phyloP scores from a whole-genome alignment of 2,888 invertebrate species.

The Osmoderma eremita region DNA sequence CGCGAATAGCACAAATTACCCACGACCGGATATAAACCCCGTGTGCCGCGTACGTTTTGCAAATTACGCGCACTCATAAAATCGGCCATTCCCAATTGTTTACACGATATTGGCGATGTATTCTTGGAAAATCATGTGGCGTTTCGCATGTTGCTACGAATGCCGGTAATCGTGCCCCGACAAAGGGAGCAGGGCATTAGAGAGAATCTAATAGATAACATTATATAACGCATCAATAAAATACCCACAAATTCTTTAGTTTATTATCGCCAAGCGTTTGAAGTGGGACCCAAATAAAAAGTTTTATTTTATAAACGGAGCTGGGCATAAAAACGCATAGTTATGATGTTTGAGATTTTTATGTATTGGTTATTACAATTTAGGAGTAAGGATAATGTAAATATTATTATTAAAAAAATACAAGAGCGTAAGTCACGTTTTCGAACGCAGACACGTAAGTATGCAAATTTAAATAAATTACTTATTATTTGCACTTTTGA shows the following conservation, averaged over 20 bases:
- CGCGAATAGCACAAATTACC: too few relatives aligned
- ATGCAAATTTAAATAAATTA: too few relatives aligned
- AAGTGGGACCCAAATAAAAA: constrained; percentile 26
- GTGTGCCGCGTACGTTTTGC: too few relatives aligned
- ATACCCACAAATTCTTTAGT: constrained; percentile 33
- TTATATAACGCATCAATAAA: constrained; percentile 35
- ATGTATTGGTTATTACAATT: constrained; percentile 22
- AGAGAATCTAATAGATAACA: constrained; percentile 22
- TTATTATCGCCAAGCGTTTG: constrained; percentile 28
- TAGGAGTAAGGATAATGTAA: constrained; percentile 21
- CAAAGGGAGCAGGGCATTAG: constrained; percentile 16
- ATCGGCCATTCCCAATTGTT: constrained; percentile 19
- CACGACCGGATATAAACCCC: too few relatives aligned
- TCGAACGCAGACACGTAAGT: too few relatives aligned
- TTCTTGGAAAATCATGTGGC: constrained; percentile 23
- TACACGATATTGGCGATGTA: constrained; percentile 5
- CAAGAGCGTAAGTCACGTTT: background rate
- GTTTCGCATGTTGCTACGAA: constrained; percentile 1
- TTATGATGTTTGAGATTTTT: constrained; percentile 33
- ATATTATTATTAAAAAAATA: constrained; percentile 28
- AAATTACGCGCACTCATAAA: background rate
- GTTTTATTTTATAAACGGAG: constrained; percentile 30
- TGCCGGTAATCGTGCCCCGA: constrained; percentile 18
- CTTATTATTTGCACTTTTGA: too few relatives aligned
- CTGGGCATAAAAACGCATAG: constrained; percentile 13